phyloP scores from a whole-genome alignment of 2,113 vertebrate genomes.

The Gymnarchus niloticus region DNA sequence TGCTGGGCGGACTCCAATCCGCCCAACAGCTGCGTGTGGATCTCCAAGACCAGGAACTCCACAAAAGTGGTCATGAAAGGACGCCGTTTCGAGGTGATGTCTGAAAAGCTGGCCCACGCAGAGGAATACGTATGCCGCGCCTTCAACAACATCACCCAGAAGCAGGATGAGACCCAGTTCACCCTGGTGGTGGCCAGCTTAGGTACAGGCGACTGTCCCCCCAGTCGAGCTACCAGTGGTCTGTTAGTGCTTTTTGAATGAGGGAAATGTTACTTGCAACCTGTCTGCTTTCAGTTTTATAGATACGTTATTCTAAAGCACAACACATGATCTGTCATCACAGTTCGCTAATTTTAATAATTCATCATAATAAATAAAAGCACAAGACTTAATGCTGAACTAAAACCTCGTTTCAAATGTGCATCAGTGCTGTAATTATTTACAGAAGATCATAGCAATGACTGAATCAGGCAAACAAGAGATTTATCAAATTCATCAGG shows the following conservation, averaged over 20 bases:
- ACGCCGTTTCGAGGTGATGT: slow-evolving; percentile 71
- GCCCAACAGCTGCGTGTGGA: slow-evolving; percentile 86
- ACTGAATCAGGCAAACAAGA: slow-evolving; percentile 12
- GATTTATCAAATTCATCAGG: slow-evolving; percentile 20
- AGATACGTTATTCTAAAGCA: not conserved
- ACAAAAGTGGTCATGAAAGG: slow-evolving; percentile 76
- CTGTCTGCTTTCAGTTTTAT: not conserved
- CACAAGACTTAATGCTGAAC: not conserved
- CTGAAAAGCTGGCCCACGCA: slow-evolving; percentile 67
- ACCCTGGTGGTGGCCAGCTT: slow-evolving; percentile 76
- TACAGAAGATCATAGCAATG: not conserved
- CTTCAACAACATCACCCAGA: slow-evolving; percentile 86
- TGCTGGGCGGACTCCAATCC: slow-evolving; percentile 93
- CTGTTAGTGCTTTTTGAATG: not conserved
- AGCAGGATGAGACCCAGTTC: slow-evolving; percentile 77
- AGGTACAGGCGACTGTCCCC: slow-evolving; percentile 60
- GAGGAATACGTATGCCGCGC: slow-evolving; percentile 79
- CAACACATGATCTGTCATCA: not conserved
- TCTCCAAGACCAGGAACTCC: slow-evolving; percentile 69
- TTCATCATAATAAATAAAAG: not conserved
- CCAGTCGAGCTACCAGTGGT: not conserved
- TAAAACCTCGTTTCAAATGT: not conserved
- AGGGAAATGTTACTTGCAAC: not conserved
- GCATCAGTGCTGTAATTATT: slow-evolving; percentile 2
- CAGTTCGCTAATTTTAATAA: not conserved